Percentiles rank a stretch among this genome's conserved stretches.
phyloP scores from a whole-genome alignment of 2,113 vertebrate genomes.

The Thamnophis sirtalis region DNA sequence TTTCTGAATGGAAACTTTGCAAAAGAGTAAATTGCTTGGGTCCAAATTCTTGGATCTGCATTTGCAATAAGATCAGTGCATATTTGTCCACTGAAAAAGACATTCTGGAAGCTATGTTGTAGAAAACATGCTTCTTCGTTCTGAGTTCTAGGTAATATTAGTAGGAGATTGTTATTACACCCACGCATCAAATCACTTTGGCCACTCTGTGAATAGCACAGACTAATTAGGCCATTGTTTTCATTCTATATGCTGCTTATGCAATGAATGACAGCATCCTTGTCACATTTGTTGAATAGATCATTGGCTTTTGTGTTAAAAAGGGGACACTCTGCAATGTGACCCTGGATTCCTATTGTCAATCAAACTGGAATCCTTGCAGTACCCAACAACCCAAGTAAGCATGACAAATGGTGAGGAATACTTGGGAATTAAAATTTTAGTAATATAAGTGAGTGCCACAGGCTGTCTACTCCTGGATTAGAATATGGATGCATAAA shows the following conservation, averaged over 20 bases:
- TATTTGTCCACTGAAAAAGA: not conserved
- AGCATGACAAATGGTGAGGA: not conserved
- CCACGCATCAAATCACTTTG: not conserved
- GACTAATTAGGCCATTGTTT: not conserved
- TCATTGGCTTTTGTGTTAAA: not conserved
- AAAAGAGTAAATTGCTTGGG: not conserved
- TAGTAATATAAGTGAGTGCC: not conserved
- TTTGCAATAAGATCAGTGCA: not conserved
- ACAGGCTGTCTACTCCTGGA: not conserved
- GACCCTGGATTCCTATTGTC: not conserved
- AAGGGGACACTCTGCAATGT: too few relatives aligned
- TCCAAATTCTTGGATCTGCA: not conserved
- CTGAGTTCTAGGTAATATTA: not conserved
- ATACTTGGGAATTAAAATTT: not conserved
- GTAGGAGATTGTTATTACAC: not conserved
- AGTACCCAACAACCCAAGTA: not conserved
- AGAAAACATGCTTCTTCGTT: not conserved
- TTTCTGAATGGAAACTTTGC: not conserved
- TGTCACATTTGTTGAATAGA: not conserved
- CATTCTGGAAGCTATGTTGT: not conserved
- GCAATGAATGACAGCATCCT: not conserved
- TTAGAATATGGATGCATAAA: not conserved
- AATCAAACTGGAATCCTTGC: not conserved
- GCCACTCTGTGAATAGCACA: not conserved
- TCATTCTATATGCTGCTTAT: not conserved